Conservation (phyloP, 2,113 vertebrate genomes). For the Menura novaehollandiae region DNA sequence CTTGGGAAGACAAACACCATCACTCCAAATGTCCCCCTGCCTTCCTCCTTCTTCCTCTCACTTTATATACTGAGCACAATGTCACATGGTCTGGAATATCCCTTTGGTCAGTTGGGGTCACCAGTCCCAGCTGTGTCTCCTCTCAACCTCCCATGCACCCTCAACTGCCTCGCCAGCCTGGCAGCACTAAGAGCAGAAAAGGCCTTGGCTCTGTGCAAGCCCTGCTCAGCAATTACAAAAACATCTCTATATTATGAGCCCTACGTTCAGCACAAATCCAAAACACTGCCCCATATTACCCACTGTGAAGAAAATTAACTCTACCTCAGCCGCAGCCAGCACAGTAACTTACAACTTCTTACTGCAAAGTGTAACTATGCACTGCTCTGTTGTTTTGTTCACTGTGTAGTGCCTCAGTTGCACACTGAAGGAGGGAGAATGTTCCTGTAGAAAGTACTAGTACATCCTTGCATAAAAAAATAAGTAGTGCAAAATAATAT, state of each 20-base stretch:
- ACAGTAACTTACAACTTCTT: not conserved
- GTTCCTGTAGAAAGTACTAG: not conserved
- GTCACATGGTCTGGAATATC: not conserved
- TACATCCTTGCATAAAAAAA: not conserved
- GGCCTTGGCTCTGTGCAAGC: not conserved
- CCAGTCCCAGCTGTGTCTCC: not conserved
- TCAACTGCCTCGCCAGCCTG: accelerated
- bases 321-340: not conserved
- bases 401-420: not conserved
- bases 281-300: not conserved
- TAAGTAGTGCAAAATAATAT: not conserved
- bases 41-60: not conserved
- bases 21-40: too few relatives aligned
- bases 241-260: not conserved
- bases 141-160: accelerated
- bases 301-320: not conserved
- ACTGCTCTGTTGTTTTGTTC: not conserved
- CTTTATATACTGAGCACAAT: not conserved
- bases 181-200: not conserved
- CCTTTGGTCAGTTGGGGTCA: not conserved
- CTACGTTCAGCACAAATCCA: not conserved
- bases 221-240: not conserved
- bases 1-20: not conserved
- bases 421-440: not conserved
- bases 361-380: not conserved